Evolutionary conservation across 1,140 invertebrate genomes (phyloP).

Genomic region (Streblospio benedicti): DNA sequence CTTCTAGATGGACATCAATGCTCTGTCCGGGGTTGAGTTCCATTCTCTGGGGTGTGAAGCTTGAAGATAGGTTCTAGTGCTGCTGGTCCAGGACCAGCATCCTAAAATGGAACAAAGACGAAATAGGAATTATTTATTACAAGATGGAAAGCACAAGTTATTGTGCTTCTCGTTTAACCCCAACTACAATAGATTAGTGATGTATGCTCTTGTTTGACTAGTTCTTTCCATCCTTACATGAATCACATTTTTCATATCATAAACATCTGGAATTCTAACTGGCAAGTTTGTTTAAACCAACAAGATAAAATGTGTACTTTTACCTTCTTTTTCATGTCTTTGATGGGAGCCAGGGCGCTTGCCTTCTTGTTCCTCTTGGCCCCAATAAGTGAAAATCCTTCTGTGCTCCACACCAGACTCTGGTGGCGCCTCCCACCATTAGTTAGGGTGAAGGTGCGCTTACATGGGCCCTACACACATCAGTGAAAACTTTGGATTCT

Average conservation of each 20-base stretch:
- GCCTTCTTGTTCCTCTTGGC: conserved; percentile 28
- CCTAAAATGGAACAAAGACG: conserved; percentile 23
- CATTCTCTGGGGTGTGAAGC: conserved; percentile 39
- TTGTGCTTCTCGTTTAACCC: too few species aligned
- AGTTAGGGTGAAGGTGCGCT: conserved; percentile 37
- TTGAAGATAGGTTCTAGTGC: conserved; percentile 35
- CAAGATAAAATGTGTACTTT: background rate
- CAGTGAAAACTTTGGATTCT: too few species aligned
- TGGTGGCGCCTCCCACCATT: conserved; percentile 46
- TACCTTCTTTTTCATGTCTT: conserved; percentile 36
- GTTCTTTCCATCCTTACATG: too few species aligned
- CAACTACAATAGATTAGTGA: too few species aligned
- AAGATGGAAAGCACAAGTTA: background rate
- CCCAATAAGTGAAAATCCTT: conserved; percentile 25
- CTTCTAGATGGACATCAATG: conserved; percentile 36
- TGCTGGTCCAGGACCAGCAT: conserved; percentile 26
- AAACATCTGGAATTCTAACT: too few species aligned
- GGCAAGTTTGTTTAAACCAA: background rate
- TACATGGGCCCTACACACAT: conserved; percentile 29
- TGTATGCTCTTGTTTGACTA: too few species aligned
- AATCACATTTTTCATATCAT: too few species aligned
- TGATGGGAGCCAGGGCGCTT: conserved; percentile 19
- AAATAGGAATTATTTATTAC: background rate
- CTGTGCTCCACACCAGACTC: conserved; percentile 39
- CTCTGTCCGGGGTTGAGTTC: conserved; percentile 41